A percentile compares a stretch with the other conserved stretches of the same genome.
phyloP scores from a whole-genome alignment of 92 coral and sea anemone species.

The Anthopleura xanthogrammica region DNA sequence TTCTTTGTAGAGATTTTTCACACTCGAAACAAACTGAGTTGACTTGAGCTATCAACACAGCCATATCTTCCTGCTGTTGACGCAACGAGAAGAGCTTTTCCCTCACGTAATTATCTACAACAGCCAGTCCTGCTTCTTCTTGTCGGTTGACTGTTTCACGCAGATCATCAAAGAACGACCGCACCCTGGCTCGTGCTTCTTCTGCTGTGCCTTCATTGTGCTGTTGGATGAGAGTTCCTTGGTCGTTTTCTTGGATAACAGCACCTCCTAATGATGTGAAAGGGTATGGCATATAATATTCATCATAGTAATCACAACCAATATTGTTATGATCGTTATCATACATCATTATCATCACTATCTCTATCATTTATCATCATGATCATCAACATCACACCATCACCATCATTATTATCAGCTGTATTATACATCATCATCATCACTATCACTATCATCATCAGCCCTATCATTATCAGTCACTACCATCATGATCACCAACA shows the following conservation, averaged over 20 bases:
- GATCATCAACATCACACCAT: no score
- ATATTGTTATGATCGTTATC: no score
- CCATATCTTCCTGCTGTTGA: conserved; percentile 99
- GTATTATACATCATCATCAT: no score
- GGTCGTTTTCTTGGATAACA: conserved; percentile 69
- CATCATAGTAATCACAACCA: no score
- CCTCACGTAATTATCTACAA: conserved; percentile 89
- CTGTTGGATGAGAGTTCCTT: conserved; percentile 56
- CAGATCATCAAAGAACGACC: conserved; percentile 94
- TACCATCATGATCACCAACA: no score
- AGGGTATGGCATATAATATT: no score
- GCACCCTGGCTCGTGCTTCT: conserved; percentile 83
- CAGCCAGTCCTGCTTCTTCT: conserved; percentile 98
- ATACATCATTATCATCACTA: no score
- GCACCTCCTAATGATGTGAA: conserved; percentile 59
- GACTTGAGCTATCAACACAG: conserved; percentile 88
- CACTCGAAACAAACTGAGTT: conserved; percentile 90
- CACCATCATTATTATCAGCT: no score
- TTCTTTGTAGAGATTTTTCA: conserved; percentile 86
- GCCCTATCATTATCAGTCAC: no score
- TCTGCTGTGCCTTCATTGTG: conserved; percentile 80
- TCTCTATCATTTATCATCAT: no score
- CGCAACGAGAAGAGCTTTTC: conserved; percentile 91
- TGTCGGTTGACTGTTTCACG: conserved; percentile 96
- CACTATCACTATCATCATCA: no score